A percentile compares a stretch with the other conserved stretches of the same genome.
Conservation (phyloP, 2,888 invertebrate genomes). For the Graphium colonna region DNA sequence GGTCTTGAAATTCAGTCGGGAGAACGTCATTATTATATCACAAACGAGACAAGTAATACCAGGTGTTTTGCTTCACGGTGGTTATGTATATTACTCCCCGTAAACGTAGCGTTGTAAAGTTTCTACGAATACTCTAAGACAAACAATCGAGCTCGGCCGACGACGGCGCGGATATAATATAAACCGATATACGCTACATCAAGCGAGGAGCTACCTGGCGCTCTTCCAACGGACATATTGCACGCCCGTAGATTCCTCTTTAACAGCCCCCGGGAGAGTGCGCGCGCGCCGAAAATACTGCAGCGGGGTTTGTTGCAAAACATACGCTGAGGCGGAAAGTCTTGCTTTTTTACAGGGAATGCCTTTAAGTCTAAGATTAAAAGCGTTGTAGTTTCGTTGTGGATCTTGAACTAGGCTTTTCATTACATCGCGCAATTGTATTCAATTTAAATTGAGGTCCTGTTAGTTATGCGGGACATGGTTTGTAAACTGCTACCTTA, state of each 20-base stretch:
- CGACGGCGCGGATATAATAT: neutral
- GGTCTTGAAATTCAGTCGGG: no score
- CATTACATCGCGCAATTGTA: no score
- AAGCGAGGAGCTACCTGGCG: constrained; percentile 3
- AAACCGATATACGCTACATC: constrained; percentile 8
- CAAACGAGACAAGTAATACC: neutral
- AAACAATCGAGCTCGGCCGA: constrained; percentile 5
- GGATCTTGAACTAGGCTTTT: no score
- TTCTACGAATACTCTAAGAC: neutral
- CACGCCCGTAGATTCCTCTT: neutral
- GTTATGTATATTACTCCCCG: constrained; percentile 8
- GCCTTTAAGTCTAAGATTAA: neutral
- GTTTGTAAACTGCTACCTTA: no score
- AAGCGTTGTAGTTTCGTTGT: neutral
- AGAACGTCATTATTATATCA: no score
- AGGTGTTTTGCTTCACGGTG: neutral
- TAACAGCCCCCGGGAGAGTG: constrained; percentile 5
- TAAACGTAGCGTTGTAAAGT: constrained; percentile 5
- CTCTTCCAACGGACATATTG: constrained; percentile 6
- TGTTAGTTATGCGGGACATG: no score
- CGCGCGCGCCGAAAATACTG: constrained; percentile 18
- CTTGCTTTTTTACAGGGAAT: no score
- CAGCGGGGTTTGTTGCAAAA: neutral
- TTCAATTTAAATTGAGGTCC: no score
- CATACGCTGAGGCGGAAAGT: neutral